phyloP scores from a whole-genome alignment of 2,888 invertebrate genomes.

The Griposia aprilina region DNA sequence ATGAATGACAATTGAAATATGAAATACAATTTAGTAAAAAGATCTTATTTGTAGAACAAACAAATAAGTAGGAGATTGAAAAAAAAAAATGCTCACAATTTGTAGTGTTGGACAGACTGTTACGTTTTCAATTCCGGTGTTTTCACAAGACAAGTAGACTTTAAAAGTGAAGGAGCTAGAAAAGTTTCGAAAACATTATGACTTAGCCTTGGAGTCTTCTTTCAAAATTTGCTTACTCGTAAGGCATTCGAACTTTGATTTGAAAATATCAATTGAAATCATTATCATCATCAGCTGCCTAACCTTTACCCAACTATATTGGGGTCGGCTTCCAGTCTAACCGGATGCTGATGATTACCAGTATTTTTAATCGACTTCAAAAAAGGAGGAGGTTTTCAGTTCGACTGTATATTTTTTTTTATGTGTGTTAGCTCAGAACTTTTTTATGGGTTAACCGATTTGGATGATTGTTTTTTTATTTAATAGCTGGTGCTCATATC shows the following conservation, averaged over 20 bases:
- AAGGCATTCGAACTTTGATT: neutral
- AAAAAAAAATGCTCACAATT: neutral
- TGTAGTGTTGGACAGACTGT: neutral
- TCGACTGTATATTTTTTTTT: too few relatives aligned
- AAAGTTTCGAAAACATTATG: constrained; percentile 20
- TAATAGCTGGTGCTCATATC: too few relatives aligned
- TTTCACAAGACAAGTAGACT: constrained; percentile 24
- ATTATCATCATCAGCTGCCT: too few relatives aligned
- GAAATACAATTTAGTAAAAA: neutral
- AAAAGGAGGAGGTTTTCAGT: too few relatives aligned
- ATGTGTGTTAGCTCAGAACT: too few relatives aligned
- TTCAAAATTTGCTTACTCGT: constrained; percentile 11
- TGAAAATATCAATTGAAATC: constrained; percentile 7
- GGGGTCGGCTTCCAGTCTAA: too few relatives aligned
- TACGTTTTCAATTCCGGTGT: constrained; percentile 20
- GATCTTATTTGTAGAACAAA: neutral
- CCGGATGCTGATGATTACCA: too few relatives aligned
- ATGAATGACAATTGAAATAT: neutral
- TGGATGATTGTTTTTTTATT: too few relatives aligned
- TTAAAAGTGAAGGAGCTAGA: constrained; percentile 12
- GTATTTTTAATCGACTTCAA: too few relatives aligned
- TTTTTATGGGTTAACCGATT: too few relatives aligned
- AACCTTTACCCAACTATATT: too few relatives aligned
- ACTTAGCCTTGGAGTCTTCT: neutral
- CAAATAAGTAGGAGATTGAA: neutral